Conservation (phyloP, 2,113 vertebrate genomes). For the Eubucco bourcierii region DNA sequence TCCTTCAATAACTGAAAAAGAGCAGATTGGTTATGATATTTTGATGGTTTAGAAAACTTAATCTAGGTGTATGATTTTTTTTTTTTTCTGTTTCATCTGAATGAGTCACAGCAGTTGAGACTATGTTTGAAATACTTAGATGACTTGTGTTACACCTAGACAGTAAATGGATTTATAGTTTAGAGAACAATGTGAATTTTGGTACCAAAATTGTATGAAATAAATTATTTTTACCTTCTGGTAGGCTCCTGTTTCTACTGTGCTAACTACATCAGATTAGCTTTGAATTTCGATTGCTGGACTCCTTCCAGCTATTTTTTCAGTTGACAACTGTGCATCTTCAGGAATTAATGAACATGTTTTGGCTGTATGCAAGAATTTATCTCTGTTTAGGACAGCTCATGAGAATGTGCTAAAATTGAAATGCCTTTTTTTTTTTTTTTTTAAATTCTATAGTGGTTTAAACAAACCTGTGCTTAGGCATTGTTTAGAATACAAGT, state of each 20-base stretch:
- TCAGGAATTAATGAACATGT: not conserved
- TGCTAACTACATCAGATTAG: not conserved
- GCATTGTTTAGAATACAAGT: not conserved
- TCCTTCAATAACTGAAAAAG: not conserved
- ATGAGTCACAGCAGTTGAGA: not conserved
- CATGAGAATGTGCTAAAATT: not conserved
- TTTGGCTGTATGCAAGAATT: not conserved
- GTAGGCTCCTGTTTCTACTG: not conserved
- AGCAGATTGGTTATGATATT: not conserved
- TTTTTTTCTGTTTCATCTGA: not conserved
- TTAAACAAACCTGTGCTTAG: not conserved
- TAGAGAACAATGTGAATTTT: not conserved
- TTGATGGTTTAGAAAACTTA: not conserved
- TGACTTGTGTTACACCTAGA: not conserved
- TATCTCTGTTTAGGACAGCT: not conserved
- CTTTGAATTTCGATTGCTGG: not conserved
- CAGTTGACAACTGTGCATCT: not conserved
- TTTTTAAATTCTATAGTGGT: not conserved
- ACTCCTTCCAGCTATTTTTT: not conserved
- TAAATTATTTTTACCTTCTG: not conserved
- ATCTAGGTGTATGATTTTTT: not conserved
- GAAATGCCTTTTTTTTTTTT: not conserved
- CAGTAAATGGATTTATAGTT: not conserved
- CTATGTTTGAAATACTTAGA: not conserved
- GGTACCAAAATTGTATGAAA: not conserved